phyloP scores from a whole-genome alignment of 2,113 vertebrate species.

The Ellobius talpinus region DNA sequence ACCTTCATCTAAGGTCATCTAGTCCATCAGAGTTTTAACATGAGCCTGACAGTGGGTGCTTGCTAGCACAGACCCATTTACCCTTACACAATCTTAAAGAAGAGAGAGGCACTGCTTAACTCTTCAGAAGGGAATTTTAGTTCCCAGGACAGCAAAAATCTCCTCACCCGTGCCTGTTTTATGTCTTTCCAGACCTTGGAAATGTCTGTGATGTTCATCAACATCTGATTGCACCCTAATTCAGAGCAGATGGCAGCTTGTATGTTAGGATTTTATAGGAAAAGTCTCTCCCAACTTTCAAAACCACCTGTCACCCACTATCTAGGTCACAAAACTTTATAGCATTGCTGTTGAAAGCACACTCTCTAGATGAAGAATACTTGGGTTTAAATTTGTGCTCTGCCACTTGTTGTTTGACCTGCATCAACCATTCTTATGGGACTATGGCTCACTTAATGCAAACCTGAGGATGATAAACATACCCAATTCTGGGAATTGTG shows the following conservation, averaged over 20 bases:
- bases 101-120: not conserved
- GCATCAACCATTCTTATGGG: not conserved
- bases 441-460: constrained; percentile 26
- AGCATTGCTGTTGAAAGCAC: constrained; percentile 38
- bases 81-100: not conserved
- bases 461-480: not conserved
- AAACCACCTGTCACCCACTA: constrained; percentile 67
- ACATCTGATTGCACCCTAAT: constrained; percentile 69
- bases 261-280: constrained; percentile 69
- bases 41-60: constrained; percentile 21
- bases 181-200: constrained; percentile 62
- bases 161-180: constrained; percentile 26
- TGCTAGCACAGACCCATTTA: constrained; percentile 12
- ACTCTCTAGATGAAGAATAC: constrained; percentile 54
- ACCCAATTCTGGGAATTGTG: not conserved
- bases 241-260: constrained; percentile 75
- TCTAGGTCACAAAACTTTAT: constrained; percentile 67
- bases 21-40: not conserved
- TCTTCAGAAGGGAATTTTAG: constrained; percentile 61
- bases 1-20: not conserved
- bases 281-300: constrained; percentile 67
- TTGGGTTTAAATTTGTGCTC: constrained; percentile 21
- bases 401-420: not conserved
- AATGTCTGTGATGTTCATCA: constrained; percentile 71
- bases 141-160: constrained; percentile 26